Evolutionary conservation across 2,113 vertebrate genomes (phyloP).

Genomic region (Eleginops maclovinus): DNA sequence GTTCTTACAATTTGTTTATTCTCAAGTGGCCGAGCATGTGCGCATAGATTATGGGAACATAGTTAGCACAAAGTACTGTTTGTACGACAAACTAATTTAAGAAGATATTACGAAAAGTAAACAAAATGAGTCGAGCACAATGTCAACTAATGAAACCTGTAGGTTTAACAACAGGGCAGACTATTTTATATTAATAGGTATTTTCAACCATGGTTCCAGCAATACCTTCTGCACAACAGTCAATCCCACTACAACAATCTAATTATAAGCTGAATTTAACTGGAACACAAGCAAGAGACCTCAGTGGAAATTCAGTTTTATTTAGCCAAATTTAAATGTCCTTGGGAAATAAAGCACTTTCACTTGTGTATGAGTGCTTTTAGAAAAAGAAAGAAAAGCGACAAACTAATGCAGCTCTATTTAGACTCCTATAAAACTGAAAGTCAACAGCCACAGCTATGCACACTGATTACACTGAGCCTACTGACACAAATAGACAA

Average conservation of each 20-base stretch:
- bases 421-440: conserved; percentile 6
- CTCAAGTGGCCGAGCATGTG: conserved; percentile 23
- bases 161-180: not conserved
- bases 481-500: not conserved
- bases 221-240: conserved; percentile 35
- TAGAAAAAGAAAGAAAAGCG: not conserved
- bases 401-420: not conserved
- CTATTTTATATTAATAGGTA: not conserved
- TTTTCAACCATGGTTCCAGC: not conserved
- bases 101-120: conserved; percentile 25
- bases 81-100: conserved; percentile 36
- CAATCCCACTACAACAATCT: conserved; percentile 38
- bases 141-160: no score
- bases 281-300: conserved; percentile 20
- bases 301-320: conserved; percentile 31
- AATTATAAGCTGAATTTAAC: conserved; percentile 51
- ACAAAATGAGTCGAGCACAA: not conserved
- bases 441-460: not conserved
- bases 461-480: conserved; percentile 2
- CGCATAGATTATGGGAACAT: conserved; percentile 17
- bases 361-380: conserved; percentile 17
- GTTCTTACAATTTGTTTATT: conserved; percentile 48
- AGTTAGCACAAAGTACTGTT: conserved; percentile 27
- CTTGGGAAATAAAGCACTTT: conserved; percentile 35
- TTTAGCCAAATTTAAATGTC: conserved; percentile 50